Evolutionary conservation across 2,113 vertebrate genomes (phyloP), one percentile per base, ranked within the genome.

Genomic region (Centropus unirufus): DNA sequence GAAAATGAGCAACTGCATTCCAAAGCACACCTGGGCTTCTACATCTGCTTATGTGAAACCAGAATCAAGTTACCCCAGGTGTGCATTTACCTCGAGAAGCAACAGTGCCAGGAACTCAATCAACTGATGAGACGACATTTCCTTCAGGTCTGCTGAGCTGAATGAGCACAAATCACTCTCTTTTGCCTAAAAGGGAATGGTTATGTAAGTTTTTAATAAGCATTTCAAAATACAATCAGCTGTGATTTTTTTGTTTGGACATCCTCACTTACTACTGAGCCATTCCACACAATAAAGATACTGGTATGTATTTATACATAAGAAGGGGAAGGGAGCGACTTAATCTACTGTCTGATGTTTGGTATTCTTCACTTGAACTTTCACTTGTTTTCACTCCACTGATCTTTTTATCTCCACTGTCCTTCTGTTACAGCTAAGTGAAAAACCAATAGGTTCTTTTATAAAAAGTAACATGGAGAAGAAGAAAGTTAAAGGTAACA

Each of bases 101-200:
- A 99, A 93, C 15, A 99, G 97, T 15, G 98, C 98, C 96, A 99
- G 88, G 95, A 99, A 99, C 97, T 99, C 99, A 24, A 98, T 99
- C 88, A 98, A 29, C 91, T 99, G 99, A 96, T 99, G 98, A 69
- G 99, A 99, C 6, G 99, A 99, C 93, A 99, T 95, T 20, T 96
- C 94, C 93, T 98, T 98, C 90, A 99, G 16, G 51, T 99, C 99
- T 12, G 94, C 95, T 67, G 97, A 90, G 15, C 46, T 98, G 95
- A 99, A 99, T 49, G 97, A 96, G 19, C 42, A 49, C 83, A 99
- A 97, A 77, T 99, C 98, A 68, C 96, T 96, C 64, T 99, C 99
- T 94, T 97, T 98, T 88, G 99, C 99, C 99, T 98, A 91, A 73
- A 90, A 90, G 52, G 54, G 55, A 69, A 87, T 5, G 19, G 55